phyloP scores from a whole-genome alignment of 2,797 vertebrate genomes.

The Sebastes hopkinsi region DNA sequence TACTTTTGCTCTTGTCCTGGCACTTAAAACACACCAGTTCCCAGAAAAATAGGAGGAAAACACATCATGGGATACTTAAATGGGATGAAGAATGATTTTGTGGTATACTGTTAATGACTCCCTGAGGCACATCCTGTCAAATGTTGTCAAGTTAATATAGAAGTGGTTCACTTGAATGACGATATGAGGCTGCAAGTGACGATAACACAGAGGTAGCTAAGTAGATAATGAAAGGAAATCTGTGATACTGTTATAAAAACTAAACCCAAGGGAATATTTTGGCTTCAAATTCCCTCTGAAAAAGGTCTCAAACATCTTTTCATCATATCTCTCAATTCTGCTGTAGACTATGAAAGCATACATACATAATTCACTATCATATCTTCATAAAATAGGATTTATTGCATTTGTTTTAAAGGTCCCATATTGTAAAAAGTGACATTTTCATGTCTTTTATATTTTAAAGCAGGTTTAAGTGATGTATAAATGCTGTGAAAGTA shows the following conservation, averaged over 20 bases:
- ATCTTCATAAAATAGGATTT: not conserved
- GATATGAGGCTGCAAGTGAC: not conserved
- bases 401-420: too few species aligned
- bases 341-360: too few species aligned
- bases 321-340: not conserved
- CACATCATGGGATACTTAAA: not conserved
- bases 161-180: not conserved
- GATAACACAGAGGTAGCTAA: too few species aligned
- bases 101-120: not conserved
- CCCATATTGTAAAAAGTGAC: too few species aligned
- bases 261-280: not conserved
- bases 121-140: not conserved
- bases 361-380: too few species aligned
- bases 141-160: rapidly evolving
- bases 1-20: not conserved
- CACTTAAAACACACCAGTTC: not conserved
- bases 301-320: not conserved
- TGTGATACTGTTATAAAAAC: not conserved
- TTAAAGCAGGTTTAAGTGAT: too few species aligned
- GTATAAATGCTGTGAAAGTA: too few species aligned
- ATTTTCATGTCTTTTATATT: too few species aligned
- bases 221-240: not conserved
- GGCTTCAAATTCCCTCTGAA: not conserved
- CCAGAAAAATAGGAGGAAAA: not conserved
- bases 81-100: not conserved